Conservation (phyloP, 30 jellyfish, hydroid and myxozoan species). For the Aurelia aurita complex sp. Pacific region DNA sequence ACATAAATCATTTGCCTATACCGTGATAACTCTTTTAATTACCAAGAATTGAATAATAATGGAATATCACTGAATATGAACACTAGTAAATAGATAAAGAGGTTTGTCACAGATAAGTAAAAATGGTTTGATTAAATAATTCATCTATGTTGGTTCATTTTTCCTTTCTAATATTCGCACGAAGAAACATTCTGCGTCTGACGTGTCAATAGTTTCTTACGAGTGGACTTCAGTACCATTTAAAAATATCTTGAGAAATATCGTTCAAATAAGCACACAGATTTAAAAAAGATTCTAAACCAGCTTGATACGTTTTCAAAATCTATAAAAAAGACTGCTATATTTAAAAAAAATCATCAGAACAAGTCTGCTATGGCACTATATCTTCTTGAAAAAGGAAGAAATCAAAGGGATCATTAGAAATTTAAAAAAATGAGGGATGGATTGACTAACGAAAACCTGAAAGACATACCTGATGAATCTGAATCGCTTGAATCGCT, state of each 20-base stretch:
- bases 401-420: background rate
- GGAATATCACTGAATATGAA: background rate
- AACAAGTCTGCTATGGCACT: too few species aligned
- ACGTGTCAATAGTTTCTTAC: too few species aligned
- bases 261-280: background rate
- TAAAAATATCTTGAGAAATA: background rate
- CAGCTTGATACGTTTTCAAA: background rate
- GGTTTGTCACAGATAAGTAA: too few species aligned
- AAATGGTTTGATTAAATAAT: too few species aligned
- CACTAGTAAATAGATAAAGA: background rate
- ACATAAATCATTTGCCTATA: too few species aligned
- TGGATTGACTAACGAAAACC: background rate
- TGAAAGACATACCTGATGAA: conserved; percentile 49
- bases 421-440: background rate
- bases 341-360: too few species aligned
- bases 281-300: background rate
- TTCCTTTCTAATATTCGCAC: too few species aligned
- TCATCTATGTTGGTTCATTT: too few species aligned
- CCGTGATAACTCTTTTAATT: background rate
- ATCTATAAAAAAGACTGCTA: background rate
- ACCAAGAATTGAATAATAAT: background rate
- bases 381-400: too few species aligned
- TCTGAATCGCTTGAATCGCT: conserved; percentile 61
- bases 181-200: too few species aligned
- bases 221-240: too few species aligned